Evolutionary conservation across 2,113 vertebrate genomes (phyloP).

Genomic region (Xenus cinereus): DNA sequence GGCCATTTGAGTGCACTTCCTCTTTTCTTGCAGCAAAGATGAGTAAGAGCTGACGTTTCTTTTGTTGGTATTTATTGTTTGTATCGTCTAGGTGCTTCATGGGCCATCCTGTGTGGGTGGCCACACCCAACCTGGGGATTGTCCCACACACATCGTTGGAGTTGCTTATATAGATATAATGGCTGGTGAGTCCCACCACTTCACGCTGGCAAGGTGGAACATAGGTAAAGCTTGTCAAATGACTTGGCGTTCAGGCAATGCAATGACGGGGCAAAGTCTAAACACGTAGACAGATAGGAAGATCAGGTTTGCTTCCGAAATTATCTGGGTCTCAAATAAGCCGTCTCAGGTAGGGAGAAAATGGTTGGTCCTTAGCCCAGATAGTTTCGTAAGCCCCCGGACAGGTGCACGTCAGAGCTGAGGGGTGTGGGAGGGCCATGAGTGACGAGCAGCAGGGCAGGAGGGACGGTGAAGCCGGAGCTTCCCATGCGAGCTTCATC

Average conservation of each 20-base stretch:
- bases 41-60: neutral
- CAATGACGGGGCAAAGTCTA: neutral
- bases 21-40: neutral
- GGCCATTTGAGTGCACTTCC: neutral
- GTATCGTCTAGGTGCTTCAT: neutral
- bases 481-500: neutral
- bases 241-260: neutral
- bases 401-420: neutral
- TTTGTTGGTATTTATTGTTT: neutral
- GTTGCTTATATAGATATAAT: neutral
- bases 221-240: neutral
- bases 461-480: neutral
- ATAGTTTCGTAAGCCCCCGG: neutral
- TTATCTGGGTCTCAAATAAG: neutral
- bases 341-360: neutral
- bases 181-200: neutral
- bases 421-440: neutral
- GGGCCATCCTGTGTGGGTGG: neutral
- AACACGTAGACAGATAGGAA: neutral
- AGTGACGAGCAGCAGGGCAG: neutral
- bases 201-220: neutral
- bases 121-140: neutral
- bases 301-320: neutral
- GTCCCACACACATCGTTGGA: neutral
- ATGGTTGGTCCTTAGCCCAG: neutral